Conservation (phyloP, 2,888 invertebrate genomes). For the Drepanosiphum platanoidis region DNA sequence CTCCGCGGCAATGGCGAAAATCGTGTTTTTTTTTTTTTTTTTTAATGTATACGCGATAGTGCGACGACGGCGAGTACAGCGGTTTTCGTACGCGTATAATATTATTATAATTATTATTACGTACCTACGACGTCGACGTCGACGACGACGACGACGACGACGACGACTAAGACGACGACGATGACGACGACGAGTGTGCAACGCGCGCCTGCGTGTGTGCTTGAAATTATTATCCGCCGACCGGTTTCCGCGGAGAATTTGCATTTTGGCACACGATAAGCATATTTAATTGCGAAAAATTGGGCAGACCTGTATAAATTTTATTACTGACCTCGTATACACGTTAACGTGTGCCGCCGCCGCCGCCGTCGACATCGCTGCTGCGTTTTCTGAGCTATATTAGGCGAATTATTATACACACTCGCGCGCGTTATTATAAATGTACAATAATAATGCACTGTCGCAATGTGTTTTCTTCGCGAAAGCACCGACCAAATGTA, state of each 20-base stretch:
- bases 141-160: too few species aligned
- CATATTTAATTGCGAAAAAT: not conserved
- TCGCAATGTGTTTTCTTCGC: too few species aligned
- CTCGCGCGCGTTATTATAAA: too few species aligned
- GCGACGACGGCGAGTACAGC: not conserved
- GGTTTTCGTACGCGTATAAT: not conserved
- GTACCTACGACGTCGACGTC: too few species aligned
- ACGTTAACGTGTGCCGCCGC: not conserved
- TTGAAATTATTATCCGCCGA: not conserved
- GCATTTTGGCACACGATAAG: constrained; percentile 7
- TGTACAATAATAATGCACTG: too few species aligned
- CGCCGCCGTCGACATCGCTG: not conserved
- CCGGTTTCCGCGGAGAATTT: not conserved
- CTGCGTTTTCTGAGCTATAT: not conserved
- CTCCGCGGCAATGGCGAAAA: not conserved
- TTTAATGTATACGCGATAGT: not conserved
- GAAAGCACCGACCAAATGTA: too few species aligned
- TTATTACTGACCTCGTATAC: constrained; percentile 33
- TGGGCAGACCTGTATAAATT: not conserved
- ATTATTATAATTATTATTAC: too few species aligned
- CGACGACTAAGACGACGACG: too few species aligned
- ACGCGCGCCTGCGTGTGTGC: not conserved
- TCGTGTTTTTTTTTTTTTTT: not conserved
- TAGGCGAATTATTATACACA: not conserved
- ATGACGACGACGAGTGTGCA: not conserved